Conservation (phyloP, 2,888 invertebrate species). For the Coleophora deauratella region DNA sequence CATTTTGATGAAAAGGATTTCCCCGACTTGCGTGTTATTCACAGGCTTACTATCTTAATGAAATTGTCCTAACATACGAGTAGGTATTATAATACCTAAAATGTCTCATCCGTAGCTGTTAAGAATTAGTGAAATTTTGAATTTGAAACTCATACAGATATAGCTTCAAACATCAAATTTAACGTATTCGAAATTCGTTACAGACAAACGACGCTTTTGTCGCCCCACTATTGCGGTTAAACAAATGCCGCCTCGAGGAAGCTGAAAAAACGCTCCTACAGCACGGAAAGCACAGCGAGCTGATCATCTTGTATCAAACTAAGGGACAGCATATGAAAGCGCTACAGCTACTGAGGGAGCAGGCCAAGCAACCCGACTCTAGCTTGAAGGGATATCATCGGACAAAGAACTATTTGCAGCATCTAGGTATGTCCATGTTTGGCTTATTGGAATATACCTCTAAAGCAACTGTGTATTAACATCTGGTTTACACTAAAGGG, state of each 20-base stretch:
- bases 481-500: no score
- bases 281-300: slow-evolving; percentile 91
- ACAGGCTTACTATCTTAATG: no score
- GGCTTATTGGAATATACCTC: background rate
- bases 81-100: no score
- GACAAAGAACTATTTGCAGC: slow-evolving; percentile 93
- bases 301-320: slow-evolving; percentile 96
- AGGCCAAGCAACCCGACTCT: slow-evolving; percentile 83
- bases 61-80: no score
- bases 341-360: slow-evolving; percentile 87
- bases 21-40: no score
- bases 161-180: no score
- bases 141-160: no score
- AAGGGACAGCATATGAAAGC: slow-evolving; percentile 95
- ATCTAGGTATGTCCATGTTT: slow-evolving; percentile 76
- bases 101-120: no score
- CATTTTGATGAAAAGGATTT: no score
- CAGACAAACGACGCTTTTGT: slow-evolving; percentile 97
- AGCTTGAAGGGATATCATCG: slow-evolving; percentile 85
- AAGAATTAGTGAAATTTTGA: no score
- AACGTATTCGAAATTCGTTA: no score
- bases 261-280: slow-evolving; percentile 91
- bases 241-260: slow-evolving; percentile 95
- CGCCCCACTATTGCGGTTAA: slow-evolving; percentile 90
- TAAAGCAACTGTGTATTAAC: no score